phyloP scores from a whole-genome alignment of 2,888 invertebrate species.

The Pristionchus mayeri region DNA sequence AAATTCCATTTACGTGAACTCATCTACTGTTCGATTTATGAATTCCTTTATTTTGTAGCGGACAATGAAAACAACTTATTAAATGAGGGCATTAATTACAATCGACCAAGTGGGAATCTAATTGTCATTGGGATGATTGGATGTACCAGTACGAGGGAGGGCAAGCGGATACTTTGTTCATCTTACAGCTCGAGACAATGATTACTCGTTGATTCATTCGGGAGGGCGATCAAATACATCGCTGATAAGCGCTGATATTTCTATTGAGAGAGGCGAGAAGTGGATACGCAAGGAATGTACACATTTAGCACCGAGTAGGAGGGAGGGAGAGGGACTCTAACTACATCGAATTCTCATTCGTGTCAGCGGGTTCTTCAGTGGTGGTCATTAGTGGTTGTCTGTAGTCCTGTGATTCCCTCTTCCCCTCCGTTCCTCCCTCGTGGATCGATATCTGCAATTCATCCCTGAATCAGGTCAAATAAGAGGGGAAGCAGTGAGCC shows the following conservation, averaged over 20 bases:
- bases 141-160: neutral
- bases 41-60: neutral
- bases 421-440: neutral
- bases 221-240: neutral
- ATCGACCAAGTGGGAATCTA: neutral
- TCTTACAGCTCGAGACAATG: neutral
- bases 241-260: neutral
- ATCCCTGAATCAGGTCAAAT: neutral
- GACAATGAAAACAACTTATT: neutral
- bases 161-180: neutral
- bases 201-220: neutral
- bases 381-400: conserved; percentile 35
- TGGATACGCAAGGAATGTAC: conserved; percentile 10
- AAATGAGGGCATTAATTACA: neutral
- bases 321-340: neutral
- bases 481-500: too few species aligned
- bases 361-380: neutral
- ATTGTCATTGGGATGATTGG: neutral
- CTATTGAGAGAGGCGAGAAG: neutral
- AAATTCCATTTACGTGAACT: neutral
- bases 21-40: neutral
- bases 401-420: conserved; percentile 17
- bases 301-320: conserved; percentile 12
- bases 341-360: neutral
- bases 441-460: conserved; percentile 32